Evolutionary conservation across 2,888 invertebrate species (phyloP).

Genomic region (Prenolepis imparis): DNA sequence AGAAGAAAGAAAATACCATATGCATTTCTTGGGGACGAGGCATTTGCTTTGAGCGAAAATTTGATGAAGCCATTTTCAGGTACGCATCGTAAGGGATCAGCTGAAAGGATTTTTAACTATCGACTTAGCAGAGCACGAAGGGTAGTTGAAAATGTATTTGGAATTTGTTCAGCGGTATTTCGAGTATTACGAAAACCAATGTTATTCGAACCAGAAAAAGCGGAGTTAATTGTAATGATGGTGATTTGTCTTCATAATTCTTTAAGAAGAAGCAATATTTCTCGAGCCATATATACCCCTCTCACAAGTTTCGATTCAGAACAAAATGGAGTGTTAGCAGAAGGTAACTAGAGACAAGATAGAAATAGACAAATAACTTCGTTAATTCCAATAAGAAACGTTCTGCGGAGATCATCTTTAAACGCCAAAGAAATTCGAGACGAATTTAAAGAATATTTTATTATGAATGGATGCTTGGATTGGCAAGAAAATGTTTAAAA

Average conservation of each 20-base stretch:
- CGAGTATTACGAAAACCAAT: constrained; percentile 50
- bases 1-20: constrained; percentile 69
- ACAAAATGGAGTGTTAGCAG: constrained; percentile 65
- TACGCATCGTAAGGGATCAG: constrained; percentile 44
- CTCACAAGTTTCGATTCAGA: constrained; percentile 68
- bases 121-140: constrained; percentile 70
- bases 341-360: constrained; percentile 65
- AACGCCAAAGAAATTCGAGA: background rate
- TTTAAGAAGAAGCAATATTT: constrained; percentile 60
- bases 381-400: background rate
- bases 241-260: constrained; percentile 72
- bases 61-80: constrained; percentile 67
- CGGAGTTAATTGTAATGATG: constrained; percentile 61
- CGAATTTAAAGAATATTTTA: background rate
- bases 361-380: background rate
- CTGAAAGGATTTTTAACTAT: constrained; percentile 77
- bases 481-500: constrained; percentile 18
- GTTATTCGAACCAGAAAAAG: constrained; percentile 72
- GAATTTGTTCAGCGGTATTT: constrained; percentile 59
- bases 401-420: background rate
- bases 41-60: constrained; percentile 66
- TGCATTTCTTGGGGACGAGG: constrained; percentile 72
- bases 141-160: constrained; percentile 77
- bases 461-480: background rate
- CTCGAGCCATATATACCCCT: constrained; percentile 65